A percentile compares a stretch with the other conserved stretches of the same genome.
phyloP scores from a whole-genome alignment of 1,140 invertebrate genomes.

The Dermatophagoides farinae region DNA sequence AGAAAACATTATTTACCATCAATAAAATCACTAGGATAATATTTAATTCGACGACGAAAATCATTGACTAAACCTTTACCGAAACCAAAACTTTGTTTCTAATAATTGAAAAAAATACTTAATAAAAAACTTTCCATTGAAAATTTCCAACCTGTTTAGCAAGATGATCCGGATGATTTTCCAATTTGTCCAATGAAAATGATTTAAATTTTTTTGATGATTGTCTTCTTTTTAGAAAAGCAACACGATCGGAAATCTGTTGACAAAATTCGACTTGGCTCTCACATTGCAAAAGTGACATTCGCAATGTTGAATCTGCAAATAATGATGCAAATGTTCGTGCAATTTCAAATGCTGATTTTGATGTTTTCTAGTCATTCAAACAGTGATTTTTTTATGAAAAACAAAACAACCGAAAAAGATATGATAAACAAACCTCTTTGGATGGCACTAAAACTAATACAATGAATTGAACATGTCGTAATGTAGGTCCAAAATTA shows the following conservation, averaged over 20 bases:
- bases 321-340: slow-evolving; percentile 23
- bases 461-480: slow-evolving; percentile 2
- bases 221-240: background rate
- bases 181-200: background rate
- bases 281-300: slow-evolving; percentile 11
- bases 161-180: background rate
- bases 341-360: slow-evolving; percentile 21
- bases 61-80: slow-evolving; percentile 22
- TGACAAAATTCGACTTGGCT: background rate
- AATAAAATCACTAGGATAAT: slow-evolving; percentile 23
- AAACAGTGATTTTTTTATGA: background rate
- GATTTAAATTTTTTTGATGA: background rate
- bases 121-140: background rate
- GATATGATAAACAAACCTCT: too few relatives aligned
- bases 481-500: slow-evolving; percentile 2
- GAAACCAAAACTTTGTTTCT: background rate
- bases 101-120: slow-evolving; percentile 3
- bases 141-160: background rate
- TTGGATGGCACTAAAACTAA: background rate
- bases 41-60: slow-evolving; percentile 20
- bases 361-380: slow-evolving; percentile 19
- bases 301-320: slow-evolving; percentile 15
- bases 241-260: background rate
- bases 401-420: too few relatives aligned
- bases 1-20: slow-evolving; percentile 19